A percentile compares a stretch with the other conserved stretches of the same genome.
Conservation (phyloP, 92 coral and sea anemone genomes). For the Actinostola sp. region DNA sequence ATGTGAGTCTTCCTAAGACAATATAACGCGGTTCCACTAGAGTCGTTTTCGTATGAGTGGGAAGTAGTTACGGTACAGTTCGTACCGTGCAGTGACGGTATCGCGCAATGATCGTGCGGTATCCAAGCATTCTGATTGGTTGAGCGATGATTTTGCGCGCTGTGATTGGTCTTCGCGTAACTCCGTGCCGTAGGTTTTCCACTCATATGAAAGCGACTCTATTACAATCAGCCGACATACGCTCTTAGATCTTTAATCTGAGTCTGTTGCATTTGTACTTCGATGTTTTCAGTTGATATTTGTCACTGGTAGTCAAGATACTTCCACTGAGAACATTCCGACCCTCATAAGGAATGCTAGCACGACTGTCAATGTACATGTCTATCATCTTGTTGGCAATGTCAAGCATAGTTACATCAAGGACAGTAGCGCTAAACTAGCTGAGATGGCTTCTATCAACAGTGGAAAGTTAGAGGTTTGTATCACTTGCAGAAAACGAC, state of each 20-base stretch:
- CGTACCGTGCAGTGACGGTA: too few species aligned
- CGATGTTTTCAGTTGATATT: constrained; percentile 69
- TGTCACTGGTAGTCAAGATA: constrained; percentile 81
- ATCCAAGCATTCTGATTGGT: too few species aligned
- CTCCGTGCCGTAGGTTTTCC: too few species aligned
- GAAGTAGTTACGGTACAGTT: too few species aligned
- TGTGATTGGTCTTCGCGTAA: too few species aligned
- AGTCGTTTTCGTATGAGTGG: too few species aligned
- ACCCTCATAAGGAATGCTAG: constrained; percentile 58
- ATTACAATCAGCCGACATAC: too few species aligned
- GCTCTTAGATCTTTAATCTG: too few species aligned
- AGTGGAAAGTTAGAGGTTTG: constrained; percentile 79
- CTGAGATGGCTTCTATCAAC: constrained; percentile 53
- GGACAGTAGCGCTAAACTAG: constrained; percentile 48
- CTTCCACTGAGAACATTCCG: constrained; percentile 56
- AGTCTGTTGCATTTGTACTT: neutral
- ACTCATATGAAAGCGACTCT: too few species aligned
- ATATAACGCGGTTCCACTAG: too few species aligned
- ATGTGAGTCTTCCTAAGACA: constrained; percentile 46
- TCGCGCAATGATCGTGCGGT: too few species aligned
- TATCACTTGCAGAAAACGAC: neutral
- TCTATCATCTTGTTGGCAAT: constrained; percentile 61
- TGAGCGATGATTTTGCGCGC: too few species aligned
- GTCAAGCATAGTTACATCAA: constrained; percentile 22
- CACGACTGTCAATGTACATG: constrained; percentile 61